Evolutionary conservation across 1,140 invertebrate genomes (phyloP).

Genomic region (Pogonomyrmex barbatus): DNA sequence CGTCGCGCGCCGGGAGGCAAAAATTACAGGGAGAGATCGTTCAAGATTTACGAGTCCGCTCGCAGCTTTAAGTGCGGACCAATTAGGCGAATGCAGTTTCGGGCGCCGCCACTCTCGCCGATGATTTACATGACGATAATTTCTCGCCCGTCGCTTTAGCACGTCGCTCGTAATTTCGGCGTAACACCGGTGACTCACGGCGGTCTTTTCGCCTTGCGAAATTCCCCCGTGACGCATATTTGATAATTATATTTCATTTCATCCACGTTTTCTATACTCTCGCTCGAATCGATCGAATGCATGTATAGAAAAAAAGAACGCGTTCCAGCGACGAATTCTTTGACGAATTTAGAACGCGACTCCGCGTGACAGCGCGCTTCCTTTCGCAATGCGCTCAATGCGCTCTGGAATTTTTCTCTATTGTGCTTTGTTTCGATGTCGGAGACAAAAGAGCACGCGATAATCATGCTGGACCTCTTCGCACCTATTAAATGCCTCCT

Average conservation of each 20-base stretch:
- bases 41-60: conserved; percentile 44
- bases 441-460: conserved; percentile 44
- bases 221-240: neutral
- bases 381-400: neutral
- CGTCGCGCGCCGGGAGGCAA: neutral
- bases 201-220: neutral
- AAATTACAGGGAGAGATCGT: conserved; percentile 21
- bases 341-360: neutral
- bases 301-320: neutral
- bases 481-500: conserved; percentile 72
- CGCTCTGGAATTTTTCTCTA: conserved; percentile 33
- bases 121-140: conserved; percentile 27
- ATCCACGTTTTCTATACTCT: neutral
- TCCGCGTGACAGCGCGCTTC: neutral
- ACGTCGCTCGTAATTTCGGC: conserved; percentile 14
- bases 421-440: conserved; percentile 52
- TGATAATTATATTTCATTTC: neutral
- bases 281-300: too few relatives aligned
- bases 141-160: conserved; percentile 12
- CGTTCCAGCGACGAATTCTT: neutral
- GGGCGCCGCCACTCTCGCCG: neutral
- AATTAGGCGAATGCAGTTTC: conserved; percentile 34
- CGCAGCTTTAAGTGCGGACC: conserved; percentile 24
- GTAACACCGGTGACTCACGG: neutral
- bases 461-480: conserved; percentile 75